A percentile compares a stretch with the other conserved stretches of the same genome.
These are phyloP conservation scores for Argya squamiceps DNA, from an alignment of 2,797 vertebrate species.

Conservation along the genomic window DNA sequence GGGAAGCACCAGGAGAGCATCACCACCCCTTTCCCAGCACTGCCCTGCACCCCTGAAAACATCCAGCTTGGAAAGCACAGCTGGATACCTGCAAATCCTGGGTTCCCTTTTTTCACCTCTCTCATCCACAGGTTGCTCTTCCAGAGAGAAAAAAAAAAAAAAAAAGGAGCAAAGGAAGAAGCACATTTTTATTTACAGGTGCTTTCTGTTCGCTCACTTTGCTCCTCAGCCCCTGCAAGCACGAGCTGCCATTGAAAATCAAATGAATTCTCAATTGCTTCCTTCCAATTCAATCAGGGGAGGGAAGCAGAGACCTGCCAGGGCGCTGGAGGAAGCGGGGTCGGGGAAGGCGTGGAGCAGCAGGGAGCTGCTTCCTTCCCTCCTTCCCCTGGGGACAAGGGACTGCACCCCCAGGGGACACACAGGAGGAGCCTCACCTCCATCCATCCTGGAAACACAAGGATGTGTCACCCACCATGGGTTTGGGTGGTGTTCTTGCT, in stretches of 20 bases:
- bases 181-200: neutral
- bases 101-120: rapidly evolving
- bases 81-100: rapidly evolving
- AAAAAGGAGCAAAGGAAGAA: neutral
- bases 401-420: rapidly evolving
- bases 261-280: constrained; percentile 68
- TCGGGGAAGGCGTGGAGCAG: neutral
- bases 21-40: neutral
- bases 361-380: neutral
- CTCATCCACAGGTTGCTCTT: rapidly evolving
- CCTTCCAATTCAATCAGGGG: constrained; percentile 62
- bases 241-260: constrained; percentile 51
- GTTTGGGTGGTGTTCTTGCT: neutral
- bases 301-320: constrained; percentile 44
- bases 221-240: constrained; percentile 10
- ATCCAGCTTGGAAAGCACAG: rapidly evolving
- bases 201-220: neutral
- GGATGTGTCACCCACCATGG: rapidly evolving
- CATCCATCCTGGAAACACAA: rapidly evolving
- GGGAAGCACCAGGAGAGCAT: neutral
- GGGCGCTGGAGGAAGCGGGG: neutral
- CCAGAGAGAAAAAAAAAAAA: neutral
- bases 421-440: neutral
- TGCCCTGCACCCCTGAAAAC: neutral
- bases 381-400: neutral